Evolutionary conservation across 2,113 vertebrate genomes (phyloP), one percentile per base, ranked within the genome.

Genomic region (Daphoenositta chrysoptera): DNA sequence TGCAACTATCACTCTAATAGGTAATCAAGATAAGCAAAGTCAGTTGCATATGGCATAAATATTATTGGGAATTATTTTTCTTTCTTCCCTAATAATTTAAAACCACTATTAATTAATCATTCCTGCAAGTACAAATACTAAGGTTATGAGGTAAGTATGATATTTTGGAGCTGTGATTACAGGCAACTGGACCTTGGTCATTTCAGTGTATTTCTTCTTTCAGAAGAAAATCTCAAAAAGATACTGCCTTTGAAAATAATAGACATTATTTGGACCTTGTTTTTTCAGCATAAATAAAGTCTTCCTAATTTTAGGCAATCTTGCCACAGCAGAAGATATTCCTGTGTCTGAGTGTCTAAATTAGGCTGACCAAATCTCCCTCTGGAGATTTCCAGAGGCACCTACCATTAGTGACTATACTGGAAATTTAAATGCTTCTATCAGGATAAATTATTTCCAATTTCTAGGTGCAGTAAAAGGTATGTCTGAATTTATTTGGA

Each of bases 11-110:
- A 56, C 44, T 93, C 54, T 92, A 93, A 83, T 31, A 81, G 68
- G 20, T 54, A 90, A 77, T 73, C 60, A 81, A 23, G 56, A 73
- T 50, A 86, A 69, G 40, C 8, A 66, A 94, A 94, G 45, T 90
- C 68, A 60, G 57, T 83, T 94, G 84, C 72, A 81, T 83, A 70
- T 68, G 86, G 56, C 40, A 78, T 30, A 12, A 86, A 58, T 77
- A 69, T 86, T 60, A 95, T 26, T n/a, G 42, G 54, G 23, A 90
- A 83, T 93, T 87, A 81, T 58, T 93, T 87, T 92, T 63, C 66
- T 85, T 89, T 93, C n/a, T 93, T 69, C 26, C 6, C 7, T n/a
- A 61, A 5, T 72, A 82, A 91, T 95, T 94, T 87, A 45, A 82
- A 78, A 40, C 24, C 18, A 15, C 0, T 0, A 57, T 89, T 78